A percentile compares a stretch with the other conserved stretches of the same genome.
Conservation (phyloP, 2,888 invertebrate genomes). For the Andrena hattorfiana region DNA sequence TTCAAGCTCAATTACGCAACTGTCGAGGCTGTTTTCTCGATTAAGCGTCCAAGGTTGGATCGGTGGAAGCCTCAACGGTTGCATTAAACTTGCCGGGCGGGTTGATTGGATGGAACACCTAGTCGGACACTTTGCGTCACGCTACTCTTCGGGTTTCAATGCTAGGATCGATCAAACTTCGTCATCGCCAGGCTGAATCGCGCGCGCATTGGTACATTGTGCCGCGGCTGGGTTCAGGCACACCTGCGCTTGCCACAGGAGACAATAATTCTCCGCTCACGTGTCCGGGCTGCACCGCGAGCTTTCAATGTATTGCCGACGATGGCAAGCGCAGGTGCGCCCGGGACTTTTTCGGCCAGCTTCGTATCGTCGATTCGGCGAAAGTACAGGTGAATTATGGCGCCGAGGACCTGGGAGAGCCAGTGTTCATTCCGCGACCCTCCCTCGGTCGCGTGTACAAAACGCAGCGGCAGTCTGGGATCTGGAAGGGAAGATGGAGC, state of each 20-base stretch:
- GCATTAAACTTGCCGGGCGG: not conserved
- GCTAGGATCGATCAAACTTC: constrained; percentile 49
- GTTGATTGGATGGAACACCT: not conserved
- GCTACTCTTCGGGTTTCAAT: constrained; percentile 29
- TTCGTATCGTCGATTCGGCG: constrained; percentile 26
- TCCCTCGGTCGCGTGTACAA: constrained; percentile 27
- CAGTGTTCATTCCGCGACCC: constrained; percentile 25
- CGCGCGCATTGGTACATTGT: constrained; percentile 9
- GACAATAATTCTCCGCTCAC: constrained; percentile 34
- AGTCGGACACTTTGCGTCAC: constrained; percentile 24
- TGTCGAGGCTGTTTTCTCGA: not conserved
- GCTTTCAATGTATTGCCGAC: constrained; percentile 33
- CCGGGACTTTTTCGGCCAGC: constrained; percentile 39
- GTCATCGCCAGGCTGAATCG: constrained; percentile 15
- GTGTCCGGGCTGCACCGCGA: not conserved
- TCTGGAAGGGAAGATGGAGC: not conserved
- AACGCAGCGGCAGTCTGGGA: not conserved
- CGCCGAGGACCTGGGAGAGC: constrained; percentile 13
- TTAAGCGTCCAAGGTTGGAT: constrained; percentile 11
- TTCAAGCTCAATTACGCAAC: not conserved
- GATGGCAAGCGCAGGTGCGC: constrained; percentile 58
- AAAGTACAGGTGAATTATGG: constrained; percentile 53
- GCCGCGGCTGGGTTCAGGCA: not conserved
- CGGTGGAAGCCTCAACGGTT: constrained; percentile 7
- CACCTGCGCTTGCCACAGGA: constrained; percentile 43